Evolutionary conservation across 2,888 invertebrate species (phyloP), one percentile per base, ranked within the genome.

Genomic region (Lasioglossum vierecki): DNA sequence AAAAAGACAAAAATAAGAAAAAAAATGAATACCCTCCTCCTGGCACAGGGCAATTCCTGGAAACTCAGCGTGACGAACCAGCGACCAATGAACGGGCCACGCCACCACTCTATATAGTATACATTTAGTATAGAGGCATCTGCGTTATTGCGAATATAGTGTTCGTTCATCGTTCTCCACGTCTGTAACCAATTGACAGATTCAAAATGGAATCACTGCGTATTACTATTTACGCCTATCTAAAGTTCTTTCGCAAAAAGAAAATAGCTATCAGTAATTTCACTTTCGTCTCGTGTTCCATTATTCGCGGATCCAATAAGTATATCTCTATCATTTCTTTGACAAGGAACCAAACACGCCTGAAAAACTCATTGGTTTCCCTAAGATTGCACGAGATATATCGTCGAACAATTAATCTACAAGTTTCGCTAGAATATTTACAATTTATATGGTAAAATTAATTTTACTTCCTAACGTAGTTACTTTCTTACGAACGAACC

Each of bases 351-450:
- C 44, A 22, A 11, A 13, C 15, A 71, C 46, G 35, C 3, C 44
- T 11, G 41, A 13, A 49, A 41, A 70, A 71, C 22, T 57, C 60
- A 18, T 83, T 78, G 41, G 44, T 8, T 60, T 18, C 77, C 66
- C 72, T 73, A 76, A 26, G 18, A 84, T 84, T 84, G 84, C 84
- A 84, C 84, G 70, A 70, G 70, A 70, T 78, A 57, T 26, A 66
- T n/a, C 30, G 41, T n/a, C 35, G 30, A 66, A 68, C 66, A 35
- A 53, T 46, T 83, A 71, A 60, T 72, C 57, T 79, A 66, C 41
- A 71, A 46, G 13, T 30, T 13, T 30, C 8, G 30, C 53, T 49
- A 18, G 39, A 77, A 41, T 49, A 83, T 82, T 83, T 77, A 83
- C 49, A 68, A 73, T 49, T 73, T 30, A 35, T 30, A 35, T 13